Percentiles rank a stretch among this genome's conserved stretches.
Evolutionary conservation across 2,797 vertebrate species (phyloP).

Genomic region (Anguilla anguilla): DNA sequence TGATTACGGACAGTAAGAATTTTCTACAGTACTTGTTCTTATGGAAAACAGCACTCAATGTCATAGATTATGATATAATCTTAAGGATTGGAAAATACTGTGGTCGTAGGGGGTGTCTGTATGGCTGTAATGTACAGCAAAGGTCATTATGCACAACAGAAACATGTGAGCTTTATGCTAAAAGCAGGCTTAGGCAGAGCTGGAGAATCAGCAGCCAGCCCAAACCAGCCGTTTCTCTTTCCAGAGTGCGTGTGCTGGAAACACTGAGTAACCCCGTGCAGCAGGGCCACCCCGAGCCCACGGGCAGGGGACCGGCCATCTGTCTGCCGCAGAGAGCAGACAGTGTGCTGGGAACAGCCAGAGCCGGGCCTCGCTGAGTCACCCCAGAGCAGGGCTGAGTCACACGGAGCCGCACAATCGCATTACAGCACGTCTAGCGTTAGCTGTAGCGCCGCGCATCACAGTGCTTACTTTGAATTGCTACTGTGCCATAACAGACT

Average conservation of each 20-base stretch:
- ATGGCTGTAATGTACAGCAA: not conserved
- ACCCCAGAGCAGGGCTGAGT: not conserved
- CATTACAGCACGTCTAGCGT: not conserved
- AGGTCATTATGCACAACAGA: not conserved
- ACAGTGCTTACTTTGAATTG: not conserved
- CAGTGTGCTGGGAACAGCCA: conserved; percentile 54
- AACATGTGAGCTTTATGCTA: not conserved
- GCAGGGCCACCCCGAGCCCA: not conserved
- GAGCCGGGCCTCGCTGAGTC: not conserved
- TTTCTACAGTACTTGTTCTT: not conserved
- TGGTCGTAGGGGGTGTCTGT: not conserved
- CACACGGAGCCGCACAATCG: not conserved
- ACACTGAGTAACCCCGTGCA: conserved; percentile 34
- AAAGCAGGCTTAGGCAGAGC: not conserved
- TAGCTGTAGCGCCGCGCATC: not conserved
- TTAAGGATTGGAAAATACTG: not conserved
- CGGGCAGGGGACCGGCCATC: not conserved
- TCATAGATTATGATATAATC: not conserved
- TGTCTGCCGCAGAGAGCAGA: conserved; percentile 41
- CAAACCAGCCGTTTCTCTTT: not conserved
- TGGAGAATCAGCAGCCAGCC: not conserved
- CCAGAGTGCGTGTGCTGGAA: conserved; percentile 27
- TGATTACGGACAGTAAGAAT: not conserved
- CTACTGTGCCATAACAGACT: not conserved
- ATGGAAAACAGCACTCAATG: not conserved